These are phyloP conservation scores for Pterobdella sp. DNA, from an alignment of 2,888 invertebrate genomes.

Conservation along the genomic window DNA sequence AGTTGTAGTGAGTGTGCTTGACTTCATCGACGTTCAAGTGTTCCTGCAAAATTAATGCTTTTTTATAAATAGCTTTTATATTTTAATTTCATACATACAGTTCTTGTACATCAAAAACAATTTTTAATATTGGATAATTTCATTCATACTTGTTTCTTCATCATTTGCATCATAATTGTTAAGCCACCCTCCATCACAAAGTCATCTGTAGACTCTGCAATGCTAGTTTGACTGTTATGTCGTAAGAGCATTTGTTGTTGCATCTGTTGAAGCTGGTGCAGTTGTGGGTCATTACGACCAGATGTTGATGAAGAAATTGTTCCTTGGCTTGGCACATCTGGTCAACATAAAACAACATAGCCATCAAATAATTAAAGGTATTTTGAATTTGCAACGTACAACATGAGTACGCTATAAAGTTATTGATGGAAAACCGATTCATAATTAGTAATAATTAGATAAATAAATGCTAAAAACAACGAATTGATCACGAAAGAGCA, in stretches of 20 bases:
- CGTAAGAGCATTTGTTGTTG: slow-evolving; percentile 41
- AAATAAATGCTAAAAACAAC: background rate
- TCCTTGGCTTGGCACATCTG: background rate
- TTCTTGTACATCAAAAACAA: background rate
- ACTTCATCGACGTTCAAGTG: slow-evolving; percentile 1
- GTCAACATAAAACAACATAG: too few species aligned
- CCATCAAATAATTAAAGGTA: background rate
- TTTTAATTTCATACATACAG: too few species aligned
- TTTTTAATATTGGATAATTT: background rate
- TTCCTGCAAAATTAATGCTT: too few species aligned
- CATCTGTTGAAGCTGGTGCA: background rate
- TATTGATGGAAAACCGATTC: too few species aligned
- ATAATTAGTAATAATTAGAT: too few species aligned
- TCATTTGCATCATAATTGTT: slow-evolving; percentile 47
- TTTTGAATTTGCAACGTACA: too few species aligned
- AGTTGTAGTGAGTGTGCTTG: slow-evolving; percentile 46
- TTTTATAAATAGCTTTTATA: too few species aligned
- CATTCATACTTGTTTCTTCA: slow-evolving; percentile 39
- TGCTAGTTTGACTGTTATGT: slow-evolving; percentile 44
- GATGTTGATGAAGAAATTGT: slow-evolving; percentile 27
- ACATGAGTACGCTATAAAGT: too few species aligned
- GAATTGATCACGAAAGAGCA: too few species aligned
- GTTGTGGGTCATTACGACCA: slow-evolving; percentile 11
- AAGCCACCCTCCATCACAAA: slow-evolving; percentile 50
- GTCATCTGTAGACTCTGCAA: slow-evolving; percentile 49